Evolutionary conservation across 2,797 vertebrate genomes (phyloP).

Genomic region (Anguilla obscura): DNA sequence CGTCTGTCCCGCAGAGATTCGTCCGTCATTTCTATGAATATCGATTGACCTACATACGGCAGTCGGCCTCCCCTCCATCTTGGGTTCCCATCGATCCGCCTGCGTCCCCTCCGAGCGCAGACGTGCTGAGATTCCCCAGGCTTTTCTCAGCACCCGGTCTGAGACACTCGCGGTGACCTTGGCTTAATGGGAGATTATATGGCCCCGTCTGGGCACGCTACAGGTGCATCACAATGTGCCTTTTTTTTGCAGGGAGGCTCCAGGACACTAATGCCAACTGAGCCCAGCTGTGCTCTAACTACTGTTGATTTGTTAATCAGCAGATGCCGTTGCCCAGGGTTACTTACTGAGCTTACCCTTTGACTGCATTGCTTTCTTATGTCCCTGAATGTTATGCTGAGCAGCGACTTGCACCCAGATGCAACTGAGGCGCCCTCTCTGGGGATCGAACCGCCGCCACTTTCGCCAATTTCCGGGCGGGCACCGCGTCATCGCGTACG

Average conservation of each 20-base stretch:
- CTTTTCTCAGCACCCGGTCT: not conserved
- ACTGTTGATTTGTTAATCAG: not conserved
- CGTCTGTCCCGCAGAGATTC: not conserved
- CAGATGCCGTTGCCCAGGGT: not conserved
- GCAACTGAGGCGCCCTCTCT: not conserved
- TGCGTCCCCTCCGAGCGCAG: not conserved
- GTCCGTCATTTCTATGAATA: not conserved
- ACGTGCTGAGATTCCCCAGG: not conserved
- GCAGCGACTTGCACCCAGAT: not conserved
- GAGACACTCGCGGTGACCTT: constrained; percentile 12
- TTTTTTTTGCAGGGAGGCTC: not conserved
- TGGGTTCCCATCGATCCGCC: constrained; percentile 7
- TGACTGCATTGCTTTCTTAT: not conserved
- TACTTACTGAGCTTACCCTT: not conserved
- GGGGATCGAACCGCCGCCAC: not conserved
- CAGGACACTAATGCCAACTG: not conserved
- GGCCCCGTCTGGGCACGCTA: not conserved
- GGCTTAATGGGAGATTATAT: constrained; percentile 28
- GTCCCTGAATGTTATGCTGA: not conserved
- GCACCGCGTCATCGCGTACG: not conserved
- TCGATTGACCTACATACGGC: constrained; percentile 15
- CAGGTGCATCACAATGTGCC: constrained; percentile 5
- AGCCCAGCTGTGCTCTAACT: not conserved
- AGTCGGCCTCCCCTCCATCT: not conserved
- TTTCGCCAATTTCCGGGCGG: not conserved